Evolutionary conservation across 92 coral and sea anemone genomes (phyloP), one percentile per base, ranked within the genome.

Genomic region (Epizoanthus stellaris): DNA sequence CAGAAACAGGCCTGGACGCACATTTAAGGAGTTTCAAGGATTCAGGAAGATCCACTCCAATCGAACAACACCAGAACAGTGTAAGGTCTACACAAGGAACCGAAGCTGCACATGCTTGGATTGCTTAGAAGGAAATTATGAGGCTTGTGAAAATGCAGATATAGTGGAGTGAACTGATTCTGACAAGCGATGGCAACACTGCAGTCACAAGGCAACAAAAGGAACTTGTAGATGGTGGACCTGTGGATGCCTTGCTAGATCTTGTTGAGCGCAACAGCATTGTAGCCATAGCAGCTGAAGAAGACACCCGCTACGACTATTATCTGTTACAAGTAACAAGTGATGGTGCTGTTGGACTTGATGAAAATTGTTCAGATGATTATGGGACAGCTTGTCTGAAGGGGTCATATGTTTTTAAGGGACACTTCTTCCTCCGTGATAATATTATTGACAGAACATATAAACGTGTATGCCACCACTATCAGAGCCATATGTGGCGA

Each of bases 221-320:
- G 74, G 21, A 68, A 16, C 16, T 47, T 16, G 73, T 23, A 4
- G 15, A 3, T n/a, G 74, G 70, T 23, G 62, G 23, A 19, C 47
- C 14, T 11, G 61, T 65, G 4, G 21, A 62, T 38, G 73, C 38
- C 20, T 6, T 65, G n/a, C 30, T 74, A 23, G 43, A 66, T n/a
- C 34, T 80, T 36, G 75, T 63, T 8, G 38, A 60, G 23, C 2
- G 23, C 4, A 73, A 73, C 25, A 82, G 86, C 73, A 70, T 54
- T 70, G 86, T 70, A 12, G 86, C 80, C 7, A 82, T 82, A 53
- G 86, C 86, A 53, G 86, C 86, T 13, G 67, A 52, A 11, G 80
- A 82, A 1, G 86, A 82, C 47, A 19, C 64, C 21, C 23, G 0
- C 36, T 82, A 16, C 54, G 86, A 82, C 45, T 68, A 67, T 7